Base-by-base conservation (phyloP, 2,797 vertebrate species). In the Artibeus jamaicensis region DNA sequence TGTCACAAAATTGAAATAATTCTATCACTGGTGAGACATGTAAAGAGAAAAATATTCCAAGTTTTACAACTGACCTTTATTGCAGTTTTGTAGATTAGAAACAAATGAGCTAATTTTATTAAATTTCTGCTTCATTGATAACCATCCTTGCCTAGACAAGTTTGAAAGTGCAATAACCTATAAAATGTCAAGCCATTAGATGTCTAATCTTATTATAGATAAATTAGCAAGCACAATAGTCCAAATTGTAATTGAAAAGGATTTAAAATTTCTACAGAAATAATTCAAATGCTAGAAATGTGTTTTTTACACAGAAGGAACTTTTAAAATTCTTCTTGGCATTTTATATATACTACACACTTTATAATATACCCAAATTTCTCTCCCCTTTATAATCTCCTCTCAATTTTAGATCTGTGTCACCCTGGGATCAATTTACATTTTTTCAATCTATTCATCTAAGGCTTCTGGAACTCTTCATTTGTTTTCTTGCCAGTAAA, bases 51-150 rank as follows among this genome's bases (percentile, higher is more conserved):
- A 78, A 53, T 76, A 86, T 59, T 87, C 59, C 68, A 29, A 77
- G 34, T 59, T 89, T 91, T 82, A 77, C 77, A 73, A 77, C n/a
- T 95, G 87, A 93, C 67, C 67, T 97, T 96, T 94, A 67, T 65
- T 44, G 50, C 1, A 85, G 21, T 50, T 79, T 92, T 44, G 74
- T 48, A 85, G 74, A 32, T 34, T 46, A 53, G 46, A 85, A 95
- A 73, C 18, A 92, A 92, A 85, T 84, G 79, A 95, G 37, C 29
- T 89, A 74, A 89, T 93, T 96, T 94, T 95, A 32, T 26, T 87
- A 94, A 93, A 92, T 94, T 91, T 90, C 85, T 87, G 55, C 9
- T 93, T 59, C 39, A 59, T 34, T 68, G 59, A 68, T 70, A 71
- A 79, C 86, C 57, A 26, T 95, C 29, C 26, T 81, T 86, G 24